These are phyloP conservation scores for Opisthograptis luteolata DNA, from an alignment of 2,888 invertebrate species.

Conservation along the genomic window DNA sequence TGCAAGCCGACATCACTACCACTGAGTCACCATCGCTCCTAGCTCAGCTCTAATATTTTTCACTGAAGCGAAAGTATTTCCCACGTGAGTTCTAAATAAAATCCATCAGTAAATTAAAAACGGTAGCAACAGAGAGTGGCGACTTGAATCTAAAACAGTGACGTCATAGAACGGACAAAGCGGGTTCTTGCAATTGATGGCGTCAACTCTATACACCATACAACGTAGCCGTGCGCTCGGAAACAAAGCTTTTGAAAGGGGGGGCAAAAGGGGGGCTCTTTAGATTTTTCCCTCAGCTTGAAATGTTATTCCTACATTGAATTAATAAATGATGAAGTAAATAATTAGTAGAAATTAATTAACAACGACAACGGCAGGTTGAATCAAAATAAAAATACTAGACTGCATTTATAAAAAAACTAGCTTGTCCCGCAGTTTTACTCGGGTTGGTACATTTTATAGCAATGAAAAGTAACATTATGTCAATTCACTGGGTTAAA, in stretches of 20 bases:
- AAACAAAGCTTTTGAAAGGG: conserved; percentile 9
- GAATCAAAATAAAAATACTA: too few species aligned
- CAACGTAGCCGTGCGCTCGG: conserved; percentile 10
- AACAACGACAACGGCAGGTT: too few species aligned
- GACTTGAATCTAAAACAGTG: conserved; percentile 9
- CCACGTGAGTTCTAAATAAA: conserved; percentile 12
- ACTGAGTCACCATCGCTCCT: too few species aligned
- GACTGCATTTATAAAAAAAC: too few species aligned
- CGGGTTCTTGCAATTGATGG: conserved; percentile 15
- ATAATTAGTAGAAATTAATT: not conserved
- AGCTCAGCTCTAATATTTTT: too few species aligned
- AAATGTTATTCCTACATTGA: not conserved
- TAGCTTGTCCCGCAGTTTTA: too few species aligned
- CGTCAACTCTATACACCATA: conserved; percentile 14
- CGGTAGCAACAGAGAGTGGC: not conserved
- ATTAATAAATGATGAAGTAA: not conserved
- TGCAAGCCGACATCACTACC: too few species aligned
- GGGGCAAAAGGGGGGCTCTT: too few species aligned
- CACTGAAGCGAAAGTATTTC: conserved; percentile 7
- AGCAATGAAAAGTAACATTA: too few species aligned
- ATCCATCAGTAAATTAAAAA: conserved; percentile 20
- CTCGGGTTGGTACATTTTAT: too few species aligned
- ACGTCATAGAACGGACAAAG: conserved; percentile 8
- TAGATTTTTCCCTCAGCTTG: conserved; percentile 2
- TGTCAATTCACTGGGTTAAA: too few species aligned